A percentile compares a stretch with the other conserved stretches of the same genome.
These are phyloP conservation scores for Aethes cnicana DNA, from an alignment of 2,888 invertebrate genomes.

Conservation along the genomic window DNA sequence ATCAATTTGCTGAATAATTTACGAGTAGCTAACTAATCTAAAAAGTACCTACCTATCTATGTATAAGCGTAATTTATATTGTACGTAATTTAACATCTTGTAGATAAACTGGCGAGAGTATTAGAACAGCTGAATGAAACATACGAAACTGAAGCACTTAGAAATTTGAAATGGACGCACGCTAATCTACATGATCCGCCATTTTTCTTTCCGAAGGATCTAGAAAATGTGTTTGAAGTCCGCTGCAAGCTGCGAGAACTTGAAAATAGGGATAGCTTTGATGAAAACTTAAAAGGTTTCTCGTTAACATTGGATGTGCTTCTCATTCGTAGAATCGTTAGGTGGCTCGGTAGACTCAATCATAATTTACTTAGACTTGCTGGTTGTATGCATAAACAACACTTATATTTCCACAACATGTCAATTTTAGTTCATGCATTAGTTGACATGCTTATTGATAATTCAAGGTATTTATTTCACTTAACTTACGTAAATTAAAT, in stretches of 20 bases:
- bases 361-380: too few relatives aligned
- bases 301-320: constrained; percentile 52
- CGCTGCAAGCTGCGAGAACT: constrained; percentile 49
- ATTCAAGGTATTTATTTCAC: too few relatives aligned
- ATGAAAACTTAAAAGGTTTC: constrained; percentile 80
- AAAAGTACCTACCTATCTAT: not conserved
- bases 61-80: not conserved
- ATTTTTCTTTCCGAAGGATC: constrained; percentile 55
- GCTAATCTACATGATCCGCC: constrained; percentile 48
- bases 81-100: not conserved
- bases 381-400: not conserved
- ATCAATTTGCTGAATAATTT: not conserved
- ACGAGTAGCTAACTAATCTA: not conserved
- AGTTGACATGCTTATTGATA: too few relatives aligned
- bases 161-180: constrained; percentile 39
- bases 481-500: too few relatives aligned
- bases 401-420: too few relatives aligned
- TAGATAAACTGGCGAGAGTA: constrained; percentile 56
- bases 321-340: constrained; percentile 69
- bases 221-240: constrained; percentile 47
- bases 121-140: constrained; percentile 48
- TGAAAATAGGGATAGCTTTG: constrained; percentile 57
- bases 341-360: constrained; percentile 8
- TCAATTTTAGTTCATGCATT: too few relatives aligned
- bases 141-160: constrained; percentile 35